A percentile compares a stretch with the other conserved stretches of the same genome.
Evolutionary conservation across 2,797 vertebrate genomes (phyloP).

Genomic region (Lacerta viridis): DNA sequence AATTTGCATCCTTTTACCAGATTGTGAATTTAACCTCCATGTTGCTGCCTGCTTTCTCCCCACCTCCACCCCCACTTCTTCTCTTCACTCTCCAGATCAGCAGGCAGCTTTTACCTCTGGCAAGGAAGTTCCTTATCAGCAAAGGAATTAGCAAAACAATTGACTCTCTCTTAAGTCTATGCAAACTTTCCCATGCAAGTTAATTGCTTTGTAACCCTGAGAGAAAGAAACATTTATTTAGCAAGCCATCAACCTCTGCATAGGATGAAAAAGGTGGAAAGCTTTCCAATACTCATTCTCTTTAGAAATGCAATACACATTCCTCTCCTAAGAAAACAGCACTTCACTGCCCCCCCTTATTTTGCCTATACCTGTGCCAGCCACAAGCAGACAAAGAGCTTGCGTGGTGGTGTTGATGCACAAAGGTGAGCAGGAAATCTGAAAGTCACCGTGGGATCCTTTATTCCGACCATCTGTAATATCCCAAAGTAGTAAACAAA

Average conservation of each 20-base stretch:
- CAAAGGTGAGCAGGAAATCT: neutral
- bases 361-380: neutral
- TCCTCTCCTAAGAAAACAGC: neutral
- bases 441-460: neutral
- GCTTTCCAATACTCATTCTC: neutral
- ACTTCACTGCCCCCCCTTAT: neutral
- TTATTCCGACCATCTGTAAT: neutral
- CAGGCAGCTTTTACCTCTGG: neutral
- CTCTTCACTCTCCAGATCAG: neutral
- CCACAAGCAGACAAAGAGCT: neutral
- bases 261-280: neutral
- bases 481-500: neutral
- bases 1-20: slow-evolving; percentile 3
- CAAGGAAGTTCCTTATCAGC: slow-evolving; percentile 32
- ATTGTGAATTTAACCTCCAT: slow-evolving; percentile 8
- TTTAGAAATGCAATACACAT: neutral
- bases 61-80: neutral
- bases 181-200: slow-evolving; percentile 37
- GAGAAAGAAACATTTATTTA: slow-evolving; percentile 47
- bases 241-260: slow-evolving; percentile 18
- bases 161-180: slow-evolving; percentile 47
- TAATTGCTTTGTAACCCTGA: slow-evolving; percentile 47
- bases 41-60: neutral
- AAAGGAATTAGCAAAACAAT: slow-evolving; percentile 44
- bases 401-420: neutral